Evolutionary conservation across 2,797 vertebrate genomes (phyloP).

Genomic region (Manis pentadactyla): DNA sequence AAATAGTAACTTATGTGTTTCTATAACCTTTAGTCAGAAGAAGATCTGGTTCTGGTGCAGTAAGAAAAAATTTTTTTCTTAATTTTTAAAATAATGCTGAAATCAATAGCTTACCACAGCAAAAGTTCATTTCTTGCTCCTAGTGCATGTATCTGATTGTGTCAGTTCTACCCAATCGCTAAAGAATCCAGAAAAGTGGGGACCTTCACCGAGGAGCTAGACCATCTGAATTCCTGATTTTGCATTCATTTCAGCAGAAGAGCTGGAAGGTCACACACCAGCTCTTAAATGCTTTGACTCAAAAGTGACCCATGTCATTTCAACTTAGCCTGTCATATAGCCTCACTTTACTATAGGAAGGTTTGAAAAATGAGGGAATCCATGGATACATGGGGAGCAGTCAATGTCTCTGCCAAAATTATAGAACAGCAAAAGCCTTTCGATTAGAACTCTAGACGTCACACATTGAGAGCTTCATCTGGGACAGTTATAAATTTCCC

Average conservation of each 20-base stretch:
- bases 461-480: background rate
- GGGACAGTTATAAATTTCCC: background rate
- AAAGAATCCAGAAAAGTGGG: background rate
- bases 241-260: background rate
- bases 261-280: background rate
- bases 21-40: background rate
- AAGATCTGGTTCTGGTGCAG: background rate
- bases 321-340: fast-evolving
- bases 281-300: background rate
- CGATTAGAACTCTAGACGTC: background rate
- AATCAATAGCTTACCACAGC: background rate
- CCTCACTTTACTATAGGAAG: background rate
- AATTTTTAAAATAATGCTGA: background rate
- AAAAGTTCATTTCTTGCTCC: background rate
- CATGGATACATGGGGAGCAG: background rate
- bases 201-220: background rate
- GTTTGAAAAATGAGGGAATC: background rate
- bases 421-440: fast-evolving
- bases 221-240: background rate
- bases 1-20: background rate
- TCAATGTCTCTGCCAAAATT: background rate
- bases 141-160: background rate
- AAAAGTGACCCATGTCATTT: background rate
- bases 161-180: background rate
- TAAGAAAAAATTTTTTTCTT: background rate